Evolutionary conservation across 2,888 invertebrate species (phyloP), one percentile per base, ranked within the genome.

Genomic region (Pristionchus entomophagus): DNA sequence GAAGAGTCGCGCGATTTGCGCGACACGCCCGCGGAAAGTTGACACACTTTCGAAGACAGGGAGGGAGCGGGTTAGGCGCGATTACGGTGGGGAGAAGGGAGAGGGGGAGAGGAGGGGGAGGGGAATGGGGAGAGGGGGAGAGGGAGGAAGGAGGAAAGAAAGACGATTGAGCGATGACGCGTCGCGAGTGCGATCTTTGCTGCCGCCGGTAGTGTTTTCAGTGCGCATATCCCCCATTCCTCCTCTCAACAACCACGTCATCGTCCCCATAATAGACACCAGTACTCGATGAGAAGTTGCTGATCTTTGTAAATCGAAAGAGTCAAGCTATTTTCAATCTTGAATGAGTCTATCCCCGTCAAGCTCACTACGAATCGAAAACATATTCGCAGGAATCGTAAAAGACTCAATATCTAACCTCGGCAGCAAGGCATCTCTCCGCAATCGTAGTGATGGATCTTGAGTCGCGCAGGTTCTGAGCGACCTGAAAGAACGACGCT

Each of bases 391-490:
- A 22, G 53, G 5, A 17, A 3, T n/a, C n/a, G n/a, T n/a, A n/a
- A n/a, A n/a, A n/a, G n/a, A 22, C 19, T 19, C 53, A 12, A 22
- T 5, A 5, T 10, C 32, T 35, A 26, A 85, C 85, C 85, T 85
- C 85, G 56, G n/a, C 26, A 32, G 38, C 45, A 2, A 85, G 85
- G 29, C 53, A 73, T 22, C 77, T 8, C 38, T 85, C 85, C 22
- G 73, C 73, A 45, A 85, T 56, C 10, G 85, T 53, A 1, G 38
- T 77, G 41, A 85, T 53, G 19, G 38, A 22, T 8, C 22, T 53
- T n/a, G 53, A 35, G 22, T 77, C 56, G 10, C 32, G 32, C 38
- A 85, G 53, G 6, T 41, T 53, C 41, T 51, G 17, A 6, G 85
- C 69, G 8, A 85, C 35, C 84, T 84, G 29, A 12, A 81, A 78